Evolutionary conservation across 2,888 invertebrate species (phyloP), one percentile per base, ranked within the genome.

Genomic region (Unio pictorum): DNA sequence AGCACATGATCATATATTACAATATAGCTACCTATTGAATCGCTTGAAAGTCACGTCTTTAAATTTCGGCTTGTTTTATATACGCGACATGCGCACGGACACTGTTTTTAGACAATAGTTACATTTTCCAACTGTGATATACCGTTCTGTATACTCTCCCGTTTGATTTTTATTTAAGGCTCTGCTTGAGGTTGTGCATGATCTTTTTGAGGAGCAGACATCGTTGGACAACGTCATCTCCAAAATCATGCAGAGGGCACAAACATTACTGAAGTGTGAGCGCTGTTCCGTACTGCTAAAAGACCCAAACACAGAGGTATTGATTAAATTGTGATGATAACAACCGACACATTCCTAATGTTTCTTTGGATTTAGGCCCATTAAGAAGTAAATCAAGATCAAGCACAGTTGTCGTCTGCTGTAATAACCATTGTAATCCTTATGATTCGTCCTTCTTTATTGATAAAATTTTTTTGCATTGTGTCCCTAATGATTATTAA

Each of bases 191-290:
- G 91, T 92, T 58, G 91, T 92, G 0, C 92, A 92, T 78, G 92
- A 92, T 78, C 83, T 92, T 65, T 92, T 92, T 78, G 92, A 92
- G 81, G 91, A 92, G 79, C 92, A 92, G 84, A 92, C 91, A 4
- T 91, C 91, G 0, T 80, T 88, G n/a, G 91, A 92, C 69, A 89
- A 89, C 70, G 91, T 92, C 55, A 90, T 92, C 55, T 84, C 91
- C 74, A 91, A 91, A 83, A 92, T 91, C 62, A 91, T 92, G 91
- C 91, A 91, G 78, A 80, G 91, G 63, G 91, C 92, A 18, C 91
- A 91, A 83, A 81, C 88, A 45, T 85, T 92, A 57, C 86, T 92
- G 56, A 91, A 91, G 80, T 91, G 91, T 83, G 91, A 92, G 76
- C 84, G 91, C 34, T 91, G 92, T 61, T 91, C 92, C 5, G 91